Evolutionary conservation across 2,113 vertebrate genomes (phyloP).

Genomic region (Romanogobio albipinnatus): DNA sequence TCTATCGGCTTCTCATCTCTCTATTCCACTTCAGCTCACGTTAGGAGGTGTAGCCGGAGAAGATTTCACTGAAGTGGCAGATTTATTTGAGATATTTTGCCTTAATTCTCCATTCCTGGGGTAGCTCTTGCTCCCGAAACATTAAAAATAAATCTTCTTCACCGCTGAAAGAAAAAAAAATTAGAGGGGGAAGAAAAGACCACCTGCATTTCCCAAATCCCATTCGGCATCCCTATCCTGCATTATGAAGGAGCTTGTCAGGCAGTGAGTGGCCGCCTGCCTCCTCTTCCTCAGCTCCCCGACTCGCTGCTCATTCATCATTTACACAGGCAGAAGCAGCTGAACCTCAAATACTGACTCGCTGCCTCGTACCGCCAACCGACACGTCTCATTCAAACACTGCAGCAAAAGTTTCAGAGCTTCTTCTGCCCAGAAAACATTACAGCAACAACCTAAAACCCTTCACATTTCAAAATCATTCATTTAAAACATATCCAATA

Average conservation of each 20-base stretch:
- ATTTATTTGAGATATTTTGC: slow-evolving; percentile 19
- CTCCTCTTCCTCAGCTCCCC: slow-evolving; percentile 45
- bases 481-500: neutral
- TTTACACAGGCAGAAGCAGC: slow-evolving; percentile 36
- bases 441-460: neutral
- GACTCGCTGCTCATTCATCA: slow-evolving; percentile 47
- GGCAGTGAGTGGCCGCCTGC: slow-evolving; percentile 32
- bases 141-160: slow-evolving; percentile 48
- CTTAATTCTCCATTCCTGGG: slow-evolving; percentile 36
- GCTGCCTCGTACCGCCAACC: neutral
- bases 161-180: slow-evolving; percentile 16
- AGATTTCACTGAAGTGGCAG: slow-evolving; percentile 4
- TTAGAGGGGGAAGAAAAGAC: slow-evolving; percentile 19
- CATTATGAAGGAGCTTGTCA: slow-evolving; percentile 48
- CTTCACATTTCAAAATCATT: neutral
- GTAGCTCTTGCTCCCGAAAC: slow-evolving; percentile 33
- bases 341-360: slow-evolving; percentile 14
- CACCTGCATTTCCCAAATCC: slow-evolving; percentile 47
- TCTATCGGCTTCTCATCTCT: slow-evolving; percentile 28
- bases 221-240: slow-evolving; percentile 39
- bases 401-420: slow-evolving; percentile 12
- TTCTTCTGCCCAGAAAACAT: neutral
- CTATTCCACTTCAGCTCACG: slow-evolving; percentile 17
- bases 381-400: neutral
- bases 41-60: slow-evolving; percentile 23